Percentiles rank a stretch among this genome's conserved stretches.
Conservation (phyloP, 2,888 invertebrate genomes). For the Parapristionchus giblindavisi region DNA sequence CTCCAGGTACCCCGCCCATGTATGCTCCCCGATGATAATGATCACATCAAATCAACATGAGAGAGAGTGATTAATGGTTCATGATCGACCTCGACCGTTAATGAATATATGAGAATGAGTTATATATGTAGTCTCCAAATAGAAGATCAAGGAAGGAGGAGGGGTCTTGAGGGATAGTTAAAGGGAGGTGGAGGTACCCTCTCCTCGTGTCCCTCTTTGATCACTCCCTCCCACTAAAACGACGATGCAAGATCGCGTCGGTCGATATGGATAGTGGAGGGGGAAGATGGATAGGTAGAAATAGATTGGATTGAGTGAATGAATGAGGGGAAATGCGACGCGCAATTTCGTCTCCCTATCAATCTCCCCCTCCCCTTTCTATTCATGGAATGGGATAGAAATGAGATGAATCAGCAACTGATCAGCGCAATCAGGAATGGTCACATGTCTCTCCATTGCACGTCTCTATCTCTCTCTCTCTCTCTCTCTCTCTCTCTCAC, state of each 20-base stretch:
- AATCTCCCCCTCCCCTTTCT: conserved; percentile 27
- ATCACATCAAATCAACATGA: too few relatives aligned
- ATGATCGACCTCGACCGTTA: too few relatives aligned
- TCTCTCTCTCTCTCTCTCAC: conserved; percentile 12
- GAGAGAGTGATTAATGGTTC: too few relatives aligned
- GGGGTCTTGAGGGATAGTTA: too few relatives aligned
- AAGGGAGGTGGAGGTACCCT: not conserved
- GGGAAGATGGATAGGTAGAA: not conserved
- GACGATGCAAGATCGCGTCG: not conserved
- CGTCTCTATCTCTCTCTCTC: not conserved
- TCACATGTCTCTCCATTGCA: conserved; percentile 16
- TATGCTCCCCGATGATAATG: too few relatives aligned
- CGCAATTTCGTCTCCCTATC: too few relatives aligned
- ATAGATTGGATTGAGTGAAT: not conserved
- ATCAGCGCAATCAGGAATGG: too few relatives aligned
- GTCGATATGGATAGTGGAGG: conserved; percentile 21
- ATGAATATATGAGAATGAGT: too few relatives aligned
- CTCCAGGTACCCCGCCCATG: too few relatives aligned
- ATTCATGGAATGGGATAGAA: not conserved
- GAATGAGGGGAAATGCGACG: not conserved
- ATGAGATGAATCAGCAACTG: conserved; percentile 6
- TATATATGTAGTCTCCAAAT: too few relatives aligned
- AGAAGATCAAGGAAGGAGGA: too few relatives aligned
- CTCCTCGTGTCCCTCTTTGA: too few relatives aligned
- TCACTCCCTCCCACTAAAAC: not conserved